Percentiles rank a stretch among this genome's conserved stretches.
phyloP scores from a whole-genome alignment of 2,797 vertebrate genomes.

The Pipistrellus pygmaeus region DNA sequence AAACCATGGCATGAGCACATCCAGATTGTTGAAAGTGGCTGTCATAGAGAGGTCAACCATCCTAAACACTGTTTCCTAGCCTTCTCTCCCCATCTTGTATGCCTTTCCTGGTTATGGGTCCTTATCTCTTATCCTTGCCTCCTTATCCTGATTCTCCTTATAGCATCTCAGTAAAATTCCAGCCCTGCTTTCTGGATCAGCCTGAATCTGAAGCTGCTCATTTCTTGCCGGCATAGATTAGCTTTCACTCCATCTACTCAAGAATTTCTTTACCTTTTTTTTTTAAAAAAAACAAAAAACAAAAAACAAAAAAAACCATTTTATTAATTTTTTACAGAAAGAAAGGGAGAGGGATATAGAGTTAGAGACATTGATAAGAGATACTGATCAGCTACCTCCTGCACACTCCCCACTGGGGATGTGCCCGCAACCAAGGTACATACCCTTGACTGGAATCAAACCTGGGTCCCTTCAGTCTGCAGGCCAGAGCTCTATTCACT shows the following conservation, averaged over 20 bases:
- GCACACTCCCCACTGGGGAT: too few relatives aligned
- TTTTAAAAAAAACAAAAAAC: too few relatives aligned
- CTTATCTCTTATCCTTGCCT: background rate
- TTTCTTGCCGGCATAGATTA: slow-evolving; percentile 20
- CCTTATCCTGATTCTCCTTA: background rate
- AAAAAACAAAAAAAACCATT: too few relatives aligned
- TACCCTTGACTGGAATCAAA: too few relatives aligned
- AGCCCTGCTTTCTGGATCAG: background rate
- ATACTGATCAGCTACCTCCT: too few relatives aligned
- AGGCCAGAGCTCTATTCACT: too few relatives aligned
- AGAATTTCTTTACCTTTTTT: background rate
- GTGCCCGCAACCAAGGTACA: too few relatives aligned
- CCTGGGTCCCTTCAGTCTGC: too few relatives aligned
- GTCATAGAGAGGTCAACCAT: background rate
- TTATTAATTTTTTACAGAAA: too few relatives aligned
- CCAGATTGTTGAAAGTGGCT: background rate
- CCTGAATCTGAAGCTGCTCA: background rate
- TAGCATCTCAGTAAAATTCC: slow-evolving; percentile 3
- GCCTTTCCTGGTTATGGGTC: background rate
- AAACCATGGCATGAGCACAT: background rate
- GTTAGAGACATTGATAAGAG: too few relatives aligned
- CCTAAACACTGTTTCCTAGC: background rate
- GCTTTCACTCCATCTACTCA: slow-evolving; percentile 10
- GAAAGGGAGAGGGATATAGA: too few relatives aligned
- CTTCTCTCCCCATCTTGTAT: background rate